Percentiles rank a stretch among this genome's conserved stretches.
Evolutionary conservation across 2,113 vertebrate species (phyloP).

Genomic region (Pseudorhombus dupliciocellatus): DNA sequence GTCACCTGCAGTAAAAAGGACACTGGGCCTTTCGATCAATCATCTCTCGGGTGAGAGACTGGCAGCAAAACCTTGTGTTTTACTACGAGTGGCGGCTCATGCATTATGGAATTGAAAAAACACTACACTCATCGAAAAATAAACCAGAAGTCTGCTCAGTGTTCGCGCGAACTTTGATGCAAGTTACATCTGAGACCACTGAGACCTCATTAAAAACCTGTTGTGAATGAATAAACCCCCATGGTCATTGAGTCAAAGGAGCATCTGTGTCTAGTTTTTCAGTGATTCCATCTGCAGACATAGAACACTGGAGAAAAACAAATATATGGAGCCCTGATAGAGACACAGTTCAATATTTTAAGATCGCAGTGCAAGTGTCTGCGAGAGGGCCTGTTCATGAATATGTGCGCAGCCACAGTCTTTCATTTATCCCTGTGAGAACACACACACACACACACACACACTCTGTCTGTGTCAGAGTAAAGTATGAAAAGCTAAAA

Average conservation of each 20-base stretch:
- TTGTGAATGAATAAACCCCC: conserved; percentile 32
- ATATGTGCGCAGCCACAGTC: conserved; percentile 5
- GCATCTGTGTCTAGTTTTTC: conserved; percentile 10
- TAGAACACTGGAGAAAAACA: background rate
- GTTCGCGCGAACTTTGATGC: conserved; percentile 26
- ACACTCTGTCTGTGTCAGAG: background rate
- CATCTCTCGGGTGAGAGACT: background rate
- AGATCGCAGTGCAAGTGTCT: background rate
- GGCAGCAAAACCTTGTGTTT: background rate
- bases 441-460: background rate
- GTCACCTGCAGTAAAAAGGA: conserved; percentile 11
- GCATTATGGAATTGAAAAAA: conserved; percentile 12
- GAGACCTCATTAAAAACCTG: conserved; percentile 52
- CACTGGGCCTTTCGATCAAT: background rate
- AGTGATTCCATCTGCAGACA: conserved; percentile 1
- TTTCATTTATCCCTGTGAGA: background rate
- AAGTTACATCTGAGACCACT: conserved; percentile 29
- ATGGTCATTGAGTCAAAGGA: conserved; percentile 11
- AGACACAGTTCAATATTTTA: background rate
- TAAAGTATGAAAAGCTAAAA: background rate
- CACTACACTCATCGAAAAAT: conserved; percentile 3
- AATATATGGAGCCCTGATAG: background rate
- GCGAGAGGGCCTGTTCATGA: conserved; percentile 11
- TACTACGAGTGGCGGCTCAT: conserved; percentile 3
- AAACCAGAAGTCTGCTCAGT: conserved; percentile 2